Evolutionary conservation across 2,797 vertebrate genomes (phyloP).

Genomic region (Percopsis omiscomaycus): DNA sequence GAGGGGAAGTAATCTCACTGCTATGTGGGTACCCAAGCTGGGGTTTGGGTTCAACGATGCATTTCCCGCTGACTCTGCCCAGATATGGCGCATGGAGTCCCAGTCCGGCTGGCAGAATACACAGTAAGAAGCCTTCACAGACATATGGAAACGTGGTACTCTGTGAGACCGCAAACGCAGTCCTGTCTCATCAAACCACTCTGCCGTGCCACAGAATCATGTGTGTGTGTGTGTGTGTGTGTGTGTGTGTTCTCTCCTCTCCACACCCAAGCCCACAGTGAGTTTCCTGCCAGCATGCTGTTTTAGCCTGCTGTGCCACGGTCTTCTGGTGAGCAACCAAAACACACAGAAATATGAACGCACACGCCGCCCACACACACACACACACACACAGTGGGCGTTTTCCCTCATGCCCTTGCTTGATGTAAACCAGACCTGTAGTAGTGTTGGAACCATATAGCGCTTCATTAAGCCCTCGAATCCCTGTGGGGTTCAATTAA

Average conservation of each 20-base stretch:
- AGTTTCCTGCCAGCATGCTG: constrained; percentile 59
- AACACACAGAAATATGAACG: constrained; percentile 12
- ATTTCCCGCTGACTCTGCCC: constrained; percentile 37
- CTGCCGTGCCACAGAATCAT: constrained; percentile 33
- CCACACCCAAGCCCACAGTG: constrained; percentile 57
- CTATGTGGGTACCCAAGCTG: constrained; percentile 9
- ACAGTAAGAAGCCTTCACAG: constrained; percentile 51
- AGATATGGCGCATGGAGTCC: constrained; percentile 45
- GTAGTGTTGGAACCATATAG: constrained; percentile 49
- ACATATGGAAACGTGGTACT: constrained; percentile 60
- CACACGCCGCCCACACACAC: constrained; percentile 14
- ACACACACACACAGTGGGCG: constrained; percentile 27
- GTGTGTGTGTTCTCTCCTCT: constrained; percentile 26
- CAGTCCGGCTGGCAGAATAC: constrained; percentile 49
- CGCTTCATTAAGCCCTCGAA: constrained; percentile 57
- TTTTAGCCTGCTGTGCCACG: constrained; percentile 55
- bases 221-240: constrained; percentile 19
- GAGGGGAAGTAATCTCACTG: background rate
- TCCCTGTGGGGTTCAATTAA: constrained; percentile 41
- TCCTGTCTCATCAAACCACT: constrained; percentile 55
- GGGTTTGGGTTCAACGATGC: constrained; percentile 34
- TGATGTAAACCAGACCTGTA: constrained; percentile 66
- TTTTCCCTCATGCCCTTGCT: constrained; percentile 40
- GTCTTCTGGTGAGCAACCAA: constrained; percentile 42
- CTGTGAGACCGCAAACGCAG: constrained; percentile 48